Evolutionary conservation across 2,797 vertebrate species (phyloP).

Genomic region (Bovichtus variegatus): DNA sequence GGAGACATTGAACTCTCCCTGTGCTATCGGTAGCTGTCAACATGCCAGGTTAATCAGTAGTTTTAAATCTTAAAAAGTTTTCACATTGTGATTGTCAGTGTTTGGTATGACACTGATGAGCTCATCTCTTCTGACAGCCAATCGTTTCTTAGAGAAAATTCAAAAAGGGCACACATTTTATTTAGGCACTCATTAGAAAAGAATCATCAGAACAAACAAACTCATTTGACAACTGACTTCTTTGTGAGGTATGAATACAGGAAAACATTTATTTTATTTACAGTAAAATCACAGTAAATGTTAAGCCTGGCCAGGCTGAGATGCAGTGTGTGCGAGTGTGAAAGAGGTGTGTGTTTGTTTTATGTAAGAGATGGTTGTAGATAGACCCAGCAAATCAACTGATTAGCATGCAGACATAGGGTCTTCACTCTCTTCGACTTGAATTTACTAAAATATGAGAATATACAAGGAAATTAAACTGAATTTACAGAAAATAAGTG

Average conservation of each 20-base stretch:
- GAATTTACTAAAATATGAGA: conserved; percentile 61
- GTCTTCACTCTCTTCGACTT: conserved; percentile 59
- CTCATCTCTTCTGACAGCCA: background rate
- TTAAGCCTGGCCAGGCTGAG: conserved; percentile 14
- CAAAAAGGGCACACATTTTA: background rate
- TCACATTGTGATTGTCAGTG: background rate
- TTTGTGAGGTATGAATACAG: conserved; percentile 34
- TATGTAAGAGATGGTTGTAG: conserved; percentile 57
- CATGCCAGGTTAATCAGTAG: background rate
- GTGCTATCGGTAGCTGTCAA: background rate
- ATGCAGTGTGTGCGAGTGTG: conserved; percentile 35
- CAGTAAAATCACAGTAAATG: conserved; percentile 12
- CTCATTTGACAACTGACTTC: conserved; percentile 19
- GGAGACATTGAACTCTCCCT: background rate
- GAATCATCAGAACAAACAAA: background rate
- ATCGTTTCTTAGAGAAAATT: background rate
- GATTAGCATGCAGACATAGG: conserved; percentile 69
- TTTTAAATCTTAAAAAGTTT: background rate
- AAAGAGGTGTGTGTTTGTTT: conserved; percentile 54
- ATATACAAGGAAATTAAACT: conserved; percentile 53
- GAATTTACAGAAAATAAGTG: conserved; percentile 55
- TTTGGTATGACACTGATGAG: no score
- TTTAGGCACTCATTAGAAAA: background rate
- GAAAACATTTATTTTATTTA: background rate
- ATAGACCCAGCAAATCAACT: conserved; percentile 62